Evolutionary conservation across 2,113 vertebrate species (phyloP).

Genomic region (Felis chaus): DNA sequence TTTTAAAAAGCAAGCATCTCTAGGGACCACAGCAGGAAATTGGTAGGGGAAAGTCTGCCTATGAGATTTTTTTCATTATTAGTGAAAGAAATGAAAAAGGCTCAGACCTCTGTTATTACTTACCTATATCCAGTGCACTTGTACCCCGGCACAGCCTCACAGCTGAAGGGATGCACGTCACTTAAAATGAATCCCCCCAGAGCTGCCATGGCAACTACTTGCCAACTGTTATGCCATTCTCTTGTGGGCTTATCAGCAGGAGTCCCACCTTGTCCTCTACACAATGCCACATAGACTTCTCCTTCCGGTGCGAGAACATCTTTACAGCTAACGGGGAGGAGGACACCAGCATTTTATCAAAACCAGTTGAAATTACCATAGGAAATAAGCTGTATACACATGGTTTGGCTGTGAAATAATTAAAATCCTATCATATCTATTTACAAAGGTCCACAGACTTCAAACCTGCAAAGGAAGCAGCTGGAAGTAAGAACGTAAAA

Average conservation of each 20-base stretch:
- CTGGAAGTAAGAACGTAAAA: slow-evolving; percentile 6
- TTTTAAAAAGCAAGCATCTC: not conserved
- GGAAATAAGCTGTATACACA: not conserved
- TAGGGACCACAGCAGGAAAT: slow-evolving; percentile 29
- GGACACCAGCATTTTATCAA: slow-evolving; percentile 20
- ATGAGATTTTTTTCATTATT: not conserved
- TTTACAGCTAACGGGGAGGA: slow-evolving; percentile 84
- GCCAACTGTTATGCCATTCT: slow-evolving; percentile 99
- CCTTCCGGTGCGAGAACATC: slow-evolving; percentile 90
- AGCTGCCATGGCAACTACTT: slow-evolving; percentile 93
- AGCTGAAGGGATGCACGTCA: slow-evolving; percentile 87
- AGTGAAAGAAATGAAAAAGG: not conserved
- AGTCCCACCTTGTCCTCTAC: slow-evolving; percentile 96
- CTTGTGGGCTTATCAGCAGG: slow-evolving; percentile 91
- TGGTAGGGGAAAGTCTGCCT: not conserved
- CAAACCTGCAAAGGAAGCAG: slow-evolving; percentile 16
- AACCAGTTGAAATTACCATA: slow-evolving; percentile 26
- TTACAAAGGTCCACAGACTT: slow-evolving; percentile 29
- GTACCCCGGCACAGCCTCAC: slow-evolving; percentile 86
- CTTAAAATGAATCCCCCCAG: slow-evolving; percentile 91
- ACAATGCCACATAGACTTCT: slow-evolving; percentile 93
- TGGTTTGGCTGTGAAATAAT: slow-evolving; percentile 10
- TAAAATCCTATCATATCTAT: not conserved
- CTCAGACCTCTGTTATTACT: slow-evolving; percentile 22
- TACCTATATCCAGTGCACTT: slow-evolving; percentile 97